Percentiles rank a stretch among this genome's conserved stretches.
Conservation (phyloP, 2,888 invertebrate species). For the Nomada hirtipes region DNA sequence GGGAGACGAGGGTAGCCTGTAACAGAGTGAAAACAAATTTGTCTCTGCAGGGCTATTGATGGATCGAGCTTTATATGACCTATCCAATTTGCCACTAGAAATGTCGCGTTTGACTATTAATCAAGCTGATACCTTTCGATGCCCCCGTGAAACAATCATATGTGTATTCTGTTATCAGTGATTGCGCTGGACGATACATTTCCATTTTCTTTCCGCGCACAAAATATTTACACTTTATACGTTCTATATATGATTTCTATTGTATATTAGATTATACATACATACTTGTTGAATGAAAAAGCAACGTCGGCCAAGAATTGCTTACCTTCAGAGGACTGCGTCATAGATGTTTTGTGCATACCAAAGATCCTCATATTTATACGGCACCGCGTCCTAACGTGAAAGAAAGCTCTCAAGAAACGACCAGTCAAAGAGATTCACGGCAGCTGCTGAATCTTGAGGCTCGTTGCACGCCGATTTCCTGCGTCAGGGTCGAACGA, state of each 20-base stretch:
- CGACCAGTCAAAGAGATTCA: conserved; percentile 25
- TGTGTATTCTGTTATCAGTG: too few species aligned
- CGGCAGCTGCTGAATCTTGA: conserved; percentile 61
- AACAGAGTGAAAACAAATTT: conserved; percentile 67
- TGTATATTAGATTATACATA: too few species aligned
- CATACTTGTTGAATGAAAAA: too few species aligned
- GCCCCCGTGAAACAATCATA: not conserved
- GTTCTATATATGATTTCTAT: too few species aligned
- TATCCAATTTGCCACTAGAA: conserved; percentile 20
- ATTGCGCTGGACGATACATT: not conserved
- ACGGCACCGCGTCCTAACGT: not conserved
- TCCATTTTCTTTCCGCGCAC: not conserved
- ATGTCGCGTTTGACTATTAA: conserved; percentile 17
- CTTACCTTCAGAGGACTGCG: not conserved
- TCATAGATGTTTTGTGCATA: not conserved
- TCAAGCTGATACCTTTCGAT: conserved; percentile 1
- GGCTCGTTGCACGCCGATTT: conserved; percentile 64
- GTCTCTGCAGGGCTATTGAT: conserved; percentile 56
- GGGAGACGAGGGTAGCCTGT: conserved; percentile 55
- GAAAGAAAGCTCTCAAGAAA: conserved; percentile 47
- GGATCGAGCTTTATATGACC: conserved; percentile 39
- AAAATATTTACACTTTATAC: too few species aligned
- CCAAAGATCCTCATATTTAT: conserved; percentile 33
- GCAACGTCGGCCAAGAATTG: not conserved
- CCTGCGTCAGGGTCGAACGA: conserved; percentile 57